Conservation (phyloP, 2,888 invertebrate genomes). For the Calameuta pallipes region DNA sequence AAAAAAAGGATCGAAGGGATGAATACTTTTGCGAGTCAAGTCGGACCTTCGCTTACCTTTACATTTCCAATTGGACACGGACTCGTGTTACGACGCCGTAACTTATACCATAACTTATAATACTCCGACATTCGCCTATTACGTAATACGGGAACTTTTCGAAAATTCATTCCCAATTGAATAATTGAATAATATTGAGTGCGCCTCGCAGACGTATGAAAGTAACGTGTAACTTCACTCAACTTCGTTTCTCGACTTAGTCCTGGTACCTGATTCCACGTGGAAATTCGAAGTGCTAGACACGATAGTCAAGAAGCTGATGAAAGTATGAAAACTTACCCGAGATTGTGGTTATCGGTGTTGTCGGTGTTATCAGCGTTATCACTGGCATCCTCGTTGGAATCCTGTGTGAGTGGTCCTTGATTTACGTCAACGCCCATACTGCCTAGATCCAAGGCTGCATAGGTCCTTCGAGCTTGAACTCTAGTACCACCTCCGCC, state of each 20-base stretch:
- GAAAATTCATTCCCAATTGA: not conserved
- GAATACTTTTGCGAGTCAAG: not conserved
- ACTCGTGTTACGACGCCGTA: not conserved
- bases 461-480: constrained; percentile 72
- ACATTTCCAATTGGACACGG: not conserved
- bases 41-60: not conserved
- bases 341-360: constrained; percentile 68
- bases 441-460: constrained; percentile 75
- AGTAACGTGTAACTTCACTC: not conserved
- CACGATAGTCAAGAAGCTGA: not conserved
- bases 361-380: constrained; percentile 63
- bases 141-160: not conserved
- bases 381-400: constrained; percentile 62
- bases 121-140: not conserved
- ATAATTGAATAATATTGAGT: not conserved
- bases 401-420: constrained; percentile 70
- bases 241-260: not conserved
- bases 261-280: not conserved
- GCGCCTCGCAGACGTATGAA: not conserved
- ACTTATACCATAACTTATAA: not conserved
- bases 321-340: constrained; percentile 60
- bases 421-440: constrained; percentile 78
- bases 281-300: not conserved
- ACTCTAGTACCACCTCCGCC: constrained; percentile 65
- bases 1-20: not conserved